Base-by-base conservation (phyloP, 2,113 vertebrate genomes). In the Irena cyanogastra region DNA sequence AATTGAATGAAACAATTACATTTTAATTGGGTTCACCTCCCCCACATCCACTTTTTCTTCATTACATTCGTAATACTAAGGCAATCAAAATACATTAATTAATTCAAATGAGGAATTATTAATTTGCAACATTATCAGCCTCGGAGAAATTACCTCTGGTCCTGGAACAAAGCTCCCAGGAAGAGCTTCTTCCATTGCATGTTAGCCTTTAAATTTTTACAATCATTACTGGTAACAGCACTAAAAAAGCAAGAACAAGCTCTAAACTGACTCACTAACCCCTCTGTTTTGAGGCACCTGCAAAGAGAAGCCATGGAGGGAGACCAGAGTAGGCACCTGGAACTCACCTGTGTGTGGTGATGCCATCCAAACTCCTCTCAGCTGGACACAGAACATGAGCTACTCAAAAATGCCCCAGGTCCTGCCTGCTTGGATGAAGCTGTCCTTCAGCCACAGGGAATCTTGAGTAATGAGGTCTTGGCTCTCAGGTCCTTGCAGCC, bases 81-180 rank as follows among this genome's bases (percentile, higher is more conserved):
- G 64, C 94, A 95, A 94, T 42, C 6, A 31, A 95, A 97, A 84
- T 78, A 44, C 50, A 57, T 96, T 89, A 92, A 96, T 95, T 96
- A 95, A 96, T 95, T 97, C 44, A 94, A 96, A 78, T 20, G n/a
- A 72, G 90, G 69, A 90, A 84, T 94, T 88, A 94, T 93, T 90
- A 94, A 97, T 95, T 96, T 96, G 75, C 64, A 87, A 75, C 49
- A 77, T 88, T 75, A 85, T 59, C 83, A 89, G 49, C 90, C 52
- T 93, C 7, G 1, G 42, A 93, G 68, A 94, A 96, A 95, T 94
- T 86, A 88, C 71, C 72, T 90, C 49, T 53, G 47, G 31, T 75
- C 24, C 52, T 83, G 59, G 45, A 88, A 75, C n/a, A 89, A 92
- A 94, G 57, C 87, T 92, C 74, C 11, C 49, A 87, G 65, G 82